These are phyloP conservation scores for Caenorhabditis inopinata DNA, from an alignment of 1,140 invertebrate genomes.

Conservation along the genomic window DNA sequence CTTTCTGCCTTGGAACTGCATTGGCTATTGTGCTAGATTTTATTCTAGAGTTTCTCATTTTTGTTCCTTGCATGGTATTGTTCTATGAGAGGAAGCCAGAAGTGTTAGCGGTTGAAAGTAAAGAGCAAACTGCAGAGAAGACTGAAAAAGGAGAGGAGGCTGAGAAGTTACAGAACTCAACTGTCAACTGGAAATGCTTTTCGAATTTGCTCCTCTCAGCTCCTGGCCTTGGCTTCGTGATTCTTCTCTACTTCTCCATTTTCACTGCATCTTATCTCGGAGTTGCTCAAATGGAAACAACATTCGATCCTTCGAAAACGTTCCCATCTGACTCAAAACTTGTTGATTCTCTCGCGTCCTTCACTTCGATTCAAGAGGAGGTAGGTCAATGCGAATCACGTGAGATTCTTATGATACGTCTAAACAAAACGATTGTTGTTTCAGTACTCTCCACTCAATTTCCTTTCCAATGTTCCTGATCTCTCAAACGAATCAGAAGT, in stretches of 20 bases:
- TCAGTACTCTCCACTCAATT: constrained; percentile 57
- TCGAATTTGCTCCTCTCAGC: constrained; percentile 49
- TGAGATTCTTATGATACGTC: background rate
- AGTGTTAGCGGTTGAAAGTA: background rate
- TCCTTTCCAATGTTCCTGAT: constrained; percentile 55
- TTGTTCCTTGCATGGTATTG: constrained; percentile 51
- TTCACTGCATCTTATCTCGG: constrained; percentile 51
- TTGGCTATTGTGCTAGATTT: constrained; percentile 59
- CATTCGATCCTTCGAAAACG: constrained; percentile 59
- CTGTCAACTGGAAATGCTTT: constrained; percentile 48
- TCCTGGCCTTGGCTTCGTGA: constrained; percentile 35
- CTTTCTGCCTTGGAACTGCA: constrained; percentile 58
- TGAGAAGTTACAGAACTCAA: background rate
- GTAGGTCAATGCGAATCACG: constrained; percentile 6
- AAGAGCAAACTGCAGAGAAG: background rate
- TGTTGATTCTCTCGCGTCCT: constrained; percentile 40
- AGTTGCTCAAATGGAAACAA: constrained; percentile 51
- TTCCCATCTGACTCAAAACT: constrained; percentile 52
- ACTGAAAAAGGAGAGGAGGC: background rate
- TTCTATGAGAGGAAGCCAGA: constrained; percentile 40
- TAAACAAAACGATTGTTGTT: constrained; percentile 22
- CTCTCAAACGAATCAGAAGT: constrained; percentile 41
- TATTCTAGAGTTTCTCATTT: constrained; percentile 59
- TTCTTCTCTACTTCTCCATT: constrained; percentile 44
- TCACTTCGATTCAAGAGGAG: constrained; percentile 46